phyloP scores from a whole-genome alignment of 1,140 invertebrate genomes.

The Zeugodacus cucurbitae region DNA sequence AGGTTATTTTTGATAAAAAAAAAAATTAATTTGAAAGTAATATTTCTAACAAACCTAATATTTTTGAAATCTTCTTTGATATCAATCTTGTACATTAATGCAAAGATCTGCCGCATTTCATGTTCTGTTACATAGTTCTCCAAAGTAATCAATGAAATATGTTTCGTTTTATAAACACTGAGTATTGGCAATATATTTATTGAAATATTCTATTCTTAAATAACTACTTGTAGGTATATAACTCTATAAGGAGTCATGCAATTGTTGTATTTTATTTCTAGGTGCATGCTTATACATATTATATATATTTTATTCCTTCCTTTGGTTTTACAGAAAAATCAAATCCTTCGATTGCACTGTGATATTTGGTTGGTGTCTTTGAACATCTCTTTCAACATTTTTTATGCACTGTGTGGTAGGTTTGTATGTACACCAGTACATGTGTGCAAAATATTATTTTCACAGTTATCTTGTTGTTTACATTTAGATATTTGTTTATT shows the following conservation, averaged over 20 bases:
- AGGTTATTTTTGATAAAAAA: too few species aligned
- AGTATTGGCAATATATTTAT: too few species aligned
- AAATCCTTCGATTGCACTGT: not conserved
- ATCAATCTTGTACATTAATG: too few species aligned
- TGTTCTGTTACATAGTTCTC: too few species aligned
- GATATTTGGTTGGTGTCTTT: constrained; percentile 7
- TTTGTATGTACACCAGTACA: not conserved
- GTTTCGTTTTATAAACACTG: too few species aligned
- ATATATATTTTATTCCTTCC: not conserved
- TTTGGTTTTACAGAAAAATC: not conserved
- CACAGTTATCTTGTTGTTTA: too few species aligned
- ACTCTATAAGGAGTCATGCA: not conserved
- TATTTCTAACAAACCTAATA: too few species aligned
- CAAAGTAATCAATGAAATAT: too few species aligned
- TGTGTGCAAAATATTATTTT: not conserved
- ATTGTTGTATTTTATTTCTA: not conserved
- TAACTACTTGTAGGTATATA: not conserved
- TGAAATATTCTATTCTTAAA: too few species aligned
- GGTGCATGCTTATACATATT: not conserved
- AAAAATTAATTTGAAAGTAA: too few species aligned
- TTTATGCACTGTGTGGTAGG: not conserved
- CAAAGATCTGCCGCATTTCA: too few species aligned
- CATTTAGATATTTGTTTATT: not conserved
- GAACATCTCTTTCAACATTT: not conserved
- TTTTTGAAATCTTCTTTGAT: too few species aligned